phyloP scores from a whole-genome alignment of 2,113 vertebrate genomes.

The Tonatia bakeri region DNA sequence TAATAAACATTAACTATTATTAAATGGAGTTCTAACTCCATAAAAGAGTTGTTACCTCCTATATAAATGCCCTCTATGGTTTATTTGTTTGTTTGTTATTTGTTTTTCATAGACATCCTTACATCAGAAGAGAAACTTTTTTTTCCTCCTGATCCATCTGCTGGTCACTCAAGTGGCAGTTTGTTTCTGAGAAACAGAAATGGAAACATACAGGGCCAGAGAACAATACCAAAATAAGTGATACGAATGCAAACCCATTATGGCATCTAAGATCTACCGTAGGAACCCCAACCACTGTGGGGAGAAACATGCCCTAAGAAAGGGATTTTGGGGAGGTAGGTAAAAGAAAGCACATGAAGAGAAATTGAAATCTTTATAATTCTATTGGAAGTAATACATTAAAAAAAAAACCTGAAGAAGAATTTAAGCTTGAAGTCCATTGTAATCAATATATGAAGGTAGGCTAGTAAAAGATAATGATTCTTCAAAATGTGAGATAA shows the following conservation, averaged over 20 bases:
- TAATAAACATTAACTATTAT: neutral
- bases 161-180: neutral
- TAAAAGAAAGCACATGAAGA: neutral
- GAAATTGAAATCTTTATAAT: neutral
- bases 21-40: neutral
- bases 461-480: neutral
- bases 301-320: neutral
- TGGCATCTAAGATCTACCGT: too few species aligned
- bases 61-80: neutral
- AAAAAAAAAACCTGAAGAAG: neutral
- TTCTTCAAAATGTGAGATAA: neutral
- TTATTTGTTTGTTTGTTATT: neutral
- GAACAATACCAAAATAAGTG: neutral
- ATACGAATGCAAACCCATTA: neutral
- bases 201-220: neutral
- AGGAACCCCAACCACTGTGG: neutral
- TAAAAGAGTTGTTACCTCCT: neutral
- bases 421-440: neutral
- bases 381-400: neutral
- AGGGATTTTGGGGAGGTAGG: neutral
- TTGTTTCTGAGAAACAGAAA: slow-evolving; percentile 32
- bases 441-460: neutral
- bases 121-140: neutral
- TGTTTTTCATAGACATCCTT: neutral
- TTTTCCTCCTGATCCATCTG: neutral